Evolutionary conservation across 53 echinoderm and acorn worm species (phyloP), one percentile per base, ranked within the genome.

Genomic region (Apostichopus leukothele): DNA sequence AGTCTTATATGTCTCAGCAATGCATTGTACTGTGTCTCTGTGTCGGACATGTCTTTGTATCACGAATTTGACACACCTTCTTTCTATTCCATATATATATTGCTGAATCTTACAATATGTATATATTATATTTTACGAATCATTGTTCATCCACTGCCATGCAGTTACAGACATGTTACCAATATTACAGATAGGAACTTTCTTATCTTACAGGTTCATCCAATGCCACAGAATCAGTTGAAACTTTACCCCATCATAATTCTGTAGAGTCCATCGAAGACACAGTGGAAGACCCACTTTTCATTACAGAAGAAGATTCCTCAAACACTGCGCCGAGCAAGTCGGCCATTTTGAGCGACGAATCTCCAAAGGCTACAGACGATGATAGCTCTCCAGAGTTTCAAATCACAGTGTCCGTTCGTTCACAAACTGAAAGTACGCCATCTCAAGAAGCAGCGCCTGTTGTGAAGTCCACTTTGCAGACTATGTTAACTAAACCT

Each of bases 391-490:
- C 81, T 67, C 85, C 85, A 20, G 85, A 85, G 59, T 85, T 85
- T 85, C 67, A 85, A 18, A 85, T 85, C 67, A 85, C 67, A 10
- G 85, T 85, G 4, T 85, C 85, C 13, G 67, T 85, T 66, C 13
- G 20, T 27, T 22, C 85, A 23, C 50, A 85, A 68, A 16, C 63
- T 67, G 71, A 67, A 67, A 85, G 63, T 66, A 50, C 39, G 61
- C 39, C 68, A 18, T 60, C 23, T 6, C 22, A 8, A 3, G 23
- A 84, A 7, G 21, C 53, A 10, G 73, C 51, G 7, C 74, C 83
- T 19, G 51, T 54, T 7, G 55, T 85, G 57, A 18, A 16, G 26
- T 14, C 55, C 21, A 5, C 53, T 13, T 23, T 14, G n/a, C 13
- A 18, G 55, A 23, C 51, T 5, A 74, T 50, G 51, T 7, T 16